Evolutionary conservation across 2,113 vertebrate species (phyloP).

Genomic region (Ondatra zibethicus): DNA sequence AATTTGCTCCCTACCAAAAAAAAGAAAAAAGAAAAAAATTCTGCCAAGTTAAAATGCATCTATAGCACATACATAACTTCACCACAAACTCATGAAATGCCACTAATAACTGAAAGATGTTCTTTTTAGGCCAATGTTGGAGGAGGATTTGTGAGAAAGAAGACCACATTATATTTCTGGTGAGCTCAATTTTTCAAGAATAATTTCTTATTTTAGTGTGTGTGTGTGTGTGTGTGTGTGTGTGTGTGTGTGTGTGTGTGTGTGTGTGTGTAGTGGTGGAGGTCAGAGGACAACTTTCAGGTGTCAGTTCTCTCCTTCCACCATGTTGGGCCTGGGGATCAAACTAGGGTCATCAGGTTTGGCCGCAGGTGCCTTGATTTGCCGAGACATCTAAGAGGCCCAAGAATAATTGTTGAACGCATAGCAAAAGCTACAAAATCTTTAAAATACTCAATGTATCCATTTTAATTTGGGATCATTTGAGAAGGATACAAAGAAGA

Average conservation of each 20-base stretch:
- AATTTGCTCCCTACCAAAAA: neutral
- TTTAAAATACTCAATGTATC: neutral
- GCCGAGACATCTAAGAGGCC: neutral
- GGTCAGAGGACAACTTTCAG: neutral
- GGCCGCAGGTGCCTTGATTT: neutral
- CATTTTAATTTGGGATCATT: neutral
- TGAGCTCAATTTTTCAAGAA: neutral
- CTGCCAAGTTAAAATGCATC: neutral
- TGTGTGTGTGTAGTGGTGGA: no score
- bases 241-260: no score
- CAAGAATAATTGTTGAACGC: neutral
- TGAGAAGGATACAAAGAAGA: neutral
- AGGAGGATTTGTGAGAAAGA: neutral
- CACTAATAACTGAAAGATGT: neutral
- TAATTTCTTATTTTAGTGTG: neutral
- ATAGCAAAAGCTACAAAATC: neutral
- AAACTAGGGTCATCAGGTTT: neutral
- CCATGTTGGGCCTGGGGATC: neutral
- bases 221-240: neutral
- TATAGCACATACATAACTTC: neutral
- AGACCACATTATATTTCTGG: no score
- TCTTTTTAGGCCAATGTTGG: neutral
- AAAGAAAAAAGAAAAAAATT: constrained; percentile 24
- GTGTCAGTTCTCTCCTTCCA: neutral
- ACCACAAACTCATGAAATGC: neutral